These are phyloP conservation scores for Catharus bicknelli DNA, from an alignment of 2,113 vertebrate genomes.

Conservation along the genomic window DNA sequence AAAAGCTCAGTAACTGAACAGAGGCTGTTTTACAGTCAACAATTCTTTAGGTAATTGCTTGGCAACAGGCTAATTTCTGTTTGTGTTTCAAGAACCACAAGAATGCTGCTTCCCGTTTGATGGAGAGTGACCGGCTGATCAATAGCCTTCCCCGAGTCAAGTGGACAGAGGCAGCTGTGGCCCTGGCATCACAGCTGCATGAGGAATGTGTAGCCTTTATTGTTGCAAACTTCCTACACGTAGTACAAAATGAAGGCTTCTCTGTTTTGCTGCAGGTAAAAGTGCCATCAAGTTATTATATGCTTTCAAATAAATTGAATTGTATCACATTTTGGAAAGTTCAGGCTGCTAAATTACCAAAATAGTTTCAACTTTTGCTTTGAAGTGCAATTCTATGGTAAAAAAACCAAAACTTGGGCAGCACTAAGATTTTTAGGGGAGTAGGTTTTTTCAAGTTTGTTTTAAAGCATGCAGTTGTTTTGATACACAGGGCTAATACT, in stretches of 20 bases:
- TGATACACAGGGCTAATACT: background rate
- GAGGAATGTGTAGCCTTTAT: conserved; percentile 83
- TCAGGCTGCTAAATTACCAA: background rate
- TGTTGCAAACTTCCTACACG: conserved; percentile 79
- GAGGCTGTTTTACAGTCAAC: background rate
- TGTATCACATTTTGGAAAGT: background rate
- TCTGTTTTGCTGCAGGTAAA: conserved; percentile 84
- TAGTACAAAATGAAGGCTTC: conserved; percentile 83
- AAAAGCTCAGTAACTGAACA: background rate
- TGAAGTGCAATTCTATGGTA: background rate
- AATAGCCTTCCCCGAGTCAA: conserved; percentile 89
- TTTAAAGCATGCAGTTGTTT: background rate
- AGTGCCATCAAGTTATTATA: background rate
- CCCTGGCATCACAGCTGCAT: conserved; percentile 82
- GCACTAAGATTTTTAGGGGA: fast-evolving
- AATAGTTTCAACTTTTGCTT: background rate
- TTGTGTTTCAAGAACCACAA: conserved; percentile 79
- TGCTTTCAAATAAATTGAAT: background rate
- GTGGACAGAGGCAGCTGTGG: conserved; percentile 85
- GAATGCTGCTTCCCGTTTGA: conserved; percentile 84
- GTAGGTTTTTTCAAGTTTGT: background rate
- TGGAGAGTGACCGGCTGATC: conserved; percentile 86
- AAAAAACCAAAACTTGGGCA: background rate
- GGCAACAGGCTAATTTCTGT: conserved; percentile 35
- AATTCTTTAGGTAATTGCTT: background rate